Percentiles rank a stretch among this genome's conserved stretches.
Conservation (phyloP, 2,797 vertebrate genomes). For the Mormyrus hasselquistii region DNA sequence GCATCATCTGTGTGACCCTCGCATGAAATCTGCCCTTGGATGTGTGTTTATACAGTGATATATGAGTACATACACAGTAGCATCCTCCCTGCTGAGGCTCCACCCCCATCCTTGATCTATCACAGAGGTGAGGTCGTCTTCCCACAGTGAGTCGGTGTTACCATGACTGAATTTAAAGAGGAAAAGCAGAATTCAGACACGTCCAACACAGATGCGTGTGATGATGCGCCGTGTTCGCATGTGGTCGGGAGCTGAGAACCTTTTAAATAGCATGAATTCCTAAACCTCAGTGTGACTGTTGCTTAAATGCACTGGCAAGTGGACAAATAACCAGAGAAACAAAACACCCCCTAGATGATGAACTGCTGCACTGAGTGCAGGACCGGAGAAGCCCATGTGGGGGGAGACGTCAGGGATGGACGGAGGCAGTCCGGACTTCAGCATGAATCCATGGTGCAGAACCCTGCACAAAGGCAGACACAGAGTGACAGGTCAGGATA, state of each 20-base stretch:
- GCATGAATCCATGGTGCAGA: slow-evolving; percentile 55
- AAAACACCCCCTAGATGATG: not conserved
- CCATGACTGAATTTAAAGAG: not conserved
- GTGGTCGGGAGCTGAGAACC: not conserved
- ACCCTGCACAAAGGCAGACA: slow-evolving; percentile 79
- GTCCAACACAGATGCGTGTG: not conserved
- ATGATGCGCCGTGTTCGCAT: not conserved
- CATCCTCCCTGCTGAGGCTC: not conserved
- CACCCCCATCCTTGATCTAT: not conserved
- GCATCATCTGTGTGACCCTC: not conserved
- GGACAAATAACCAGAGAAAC: not conserved
- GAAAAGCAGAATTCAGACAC: not conserved
- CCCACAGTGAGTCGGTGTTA: not conserved
- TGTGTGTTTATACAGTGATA: not conserved
- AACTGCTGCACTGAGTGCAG: not conserved
- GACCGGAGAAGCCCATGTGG: not conserved
- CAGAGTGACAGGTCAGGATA: slow-evolving; percentile 75
- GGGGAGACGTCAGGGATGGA: not conserved
- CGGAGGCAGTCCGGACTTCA: not conserved
- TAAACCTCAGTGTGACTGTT: not conserved
- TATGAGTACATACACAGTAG: not conserved
- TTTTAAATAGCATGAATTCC: not conserved
- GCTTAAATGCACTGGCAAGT: not conserved
- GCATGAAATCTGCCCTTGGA: not conserved
- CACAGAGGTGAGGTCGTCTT: not conserved